Base-by-base conservation (phyloP, 2,797 vertebrate species). In the Darevskia mixta region DNA sequence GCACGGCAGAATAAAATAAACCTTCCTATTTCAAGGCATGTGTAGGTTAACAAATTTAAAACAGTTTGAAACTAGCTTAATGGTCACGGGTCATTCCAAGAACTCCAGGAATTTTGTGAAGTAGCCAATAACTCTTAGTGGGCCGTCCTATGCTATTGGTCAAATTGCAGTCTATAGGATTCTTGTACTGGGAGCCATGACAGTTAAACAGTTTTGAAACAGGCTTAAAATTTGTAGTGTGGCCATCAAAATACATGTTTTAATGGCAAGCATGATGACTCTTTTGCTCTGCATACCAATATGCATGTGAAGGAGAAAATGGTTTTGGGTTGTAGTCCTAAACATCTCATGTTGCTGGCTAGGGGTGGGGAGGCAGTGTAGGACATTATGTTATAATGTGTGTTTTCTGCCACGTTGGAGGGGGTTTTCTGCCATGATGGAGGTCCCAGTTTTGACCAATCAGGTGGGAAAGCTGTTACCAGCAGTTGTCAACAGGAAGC, bases 11-110 rank as follows among this genome's bases (percentile, higher is more conserved):
- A 55, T 15, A 55, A 55, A 55, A 94, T 85, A 80, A 64, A 91
- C 43, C 92, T 90, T n/a, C n/a, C 85, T 69, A 86, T 72, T 92
- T 90, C 92, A 77, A 93, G 89, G 89, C 87, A 81, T 93, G 92
- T 88, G 3, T 13, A 84, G 35, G 25, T 23, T 55, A 69, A 55
- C 23, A 79, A 9, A 55, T 49, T 69, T 45, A 55, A 35, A 69
- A 69, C 35, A 45, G 13, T 71, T 18, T 79, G 61, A 86, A 67
- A 69, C n/a, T 6, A 86, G 15, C 20, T 69, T n/a, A 55, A 17
- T 49, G n/a, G 41, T 49, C 11, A 55, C 38, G 58, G 18, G 10
- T 79, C 55, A 55, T 45, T 2, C 6, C 64, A 71, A 79, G 64
- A 49, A 49, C 29, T 67, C 10, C n/a, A 25, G 18, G 29, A 64